A percentile compares a stretch with the other conserved stretches of the same genome.
Conservation (phyloP, 1,140 invertebrate genomes). For the Drosophila mauritiana region DNA sequence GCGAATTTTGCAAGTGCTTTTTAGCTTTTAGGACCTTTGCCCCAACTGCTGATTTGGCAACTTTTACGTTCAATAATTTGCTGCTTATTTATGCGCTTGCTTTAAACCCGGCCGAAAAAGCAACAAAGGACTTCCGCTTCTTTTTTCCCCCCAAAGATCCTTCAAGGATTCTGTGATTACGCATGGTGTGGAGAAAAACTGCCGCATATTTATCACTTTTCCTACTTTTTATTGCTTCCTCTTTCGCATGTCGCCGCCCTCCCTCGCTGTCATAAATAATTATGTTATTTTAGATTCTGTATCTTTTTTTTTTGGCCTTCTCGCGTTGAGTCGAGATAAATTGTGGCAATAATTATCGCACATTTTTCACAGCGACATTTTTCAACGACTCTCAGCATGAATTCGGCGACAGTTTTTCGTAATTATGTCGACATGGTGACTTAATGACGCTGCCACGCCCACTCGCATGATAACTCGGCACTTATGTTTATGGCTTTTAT, state of each 20-base stretch:
- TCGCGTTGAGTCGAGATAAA: slow-evolving; percentile 50
- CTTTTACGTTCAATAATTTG: slow-evolving; percentile 76
- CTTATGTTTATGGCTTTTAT: slow-evolving; percentile 73
- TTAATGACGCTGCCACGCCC: slow-evolving; percentile 43
- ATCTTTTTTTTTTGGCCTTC: slow-evolving; percentile 11
- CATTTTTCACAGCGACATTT: slow-evolving; percentile 76
- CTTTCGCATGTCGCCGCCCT: slow-evolving; percentile 35
- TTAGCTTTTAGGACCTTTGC: slow-evolving; percentile 5
- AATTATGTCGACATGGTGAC: slow-evolving; percentile 67
- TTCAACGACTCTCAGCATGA: slow-evolving; percentile 56
- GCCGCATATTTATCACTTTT: slow-evolving; percentile 56
- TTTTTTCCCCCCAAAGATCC: slow-evolving; percentile 18
- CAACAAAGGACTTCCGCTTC: slow-evolving; percentile 65
- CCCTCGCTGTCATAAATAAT: slow-evolving; percentile 70
- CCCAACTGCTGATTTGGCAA: slow-evolving; percentile 64
- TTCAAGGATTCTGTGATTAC: slow-evolving; percentile 39
- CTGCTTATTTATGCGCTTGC: slow-evolving; percentile 65
- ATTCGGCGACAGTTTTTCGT: slow-evolving; percentile 66
- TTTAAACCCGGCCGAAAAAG: slow-evolving; percentile 36
- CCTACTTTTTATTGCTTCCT: slow-evolving; percentile 65
- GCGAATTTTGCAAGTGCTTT: not conserved
- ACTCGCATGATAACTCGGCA: slow-evolving; percentile 33
- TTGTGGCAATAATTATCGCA: slow-evolving; percentile 75
- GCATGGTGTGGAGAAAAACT: slow-evolving; percentile 9
- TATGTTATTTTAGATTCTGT: slow-evolving; percentile 73